Conservation (phyloP, 2,888 invertebrate species). For the Nomada lathburiana region DNA sequence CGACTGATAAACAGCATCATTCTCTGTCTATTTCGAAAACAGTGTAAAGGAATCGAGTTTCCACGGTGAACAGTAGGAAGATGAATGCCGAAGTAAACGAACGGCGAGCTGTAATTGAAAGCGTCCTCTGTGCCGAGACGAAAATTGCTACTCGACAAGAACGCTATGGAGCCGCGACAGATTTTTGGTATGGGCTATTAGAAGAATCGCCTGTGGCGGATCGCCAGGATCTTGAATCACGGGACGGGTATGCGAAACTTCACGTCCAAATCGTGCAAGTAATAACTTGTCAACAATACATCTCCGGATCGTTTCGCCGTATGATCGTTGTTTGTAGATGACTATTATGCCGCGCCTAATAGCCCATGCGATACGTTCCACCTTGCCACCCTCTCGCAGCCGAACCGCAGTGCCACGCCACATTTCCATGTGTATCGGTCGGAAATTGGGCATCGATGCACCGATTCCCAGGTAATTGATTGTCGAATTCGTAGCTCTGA, state of each 20-base stretch:
- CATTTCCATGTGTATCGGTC: slow-evolving; percentile 15
- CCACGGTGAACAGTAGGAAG: not conserved
- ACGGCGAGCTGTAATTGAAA: slow-evolving; percentile 14
- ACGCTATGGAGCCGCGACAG: slow-evolving; percentile 17
- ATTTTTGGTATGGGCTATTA: slow-evolving; percentile 52
- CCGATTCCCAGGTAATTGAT: no score
- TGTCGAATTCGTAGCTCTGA: not conserved
- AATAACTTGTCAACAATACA: slow-evolving; percentile 66
- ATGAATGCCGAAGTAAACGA: slow-evolving; percentile 9
- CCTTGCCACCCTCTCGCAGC: slow-evolving; percentile 36
- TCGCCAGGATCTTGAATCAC: slow-evolving; percentile 55
- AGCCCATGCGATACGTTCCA: slow-evolving; percentile 57
- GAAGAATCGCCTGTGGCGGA: slow-evolving; percentile 47
- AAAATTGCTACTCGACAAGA: slow-evolving; percentile 26
- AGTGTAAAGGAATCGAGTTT: not conserved
- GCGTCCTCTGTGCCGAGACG: slow-evolving; percentile 21
- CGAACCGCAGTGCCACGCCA: slow-evolving; percentile 21
- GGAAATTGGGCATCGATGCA: not conserved
- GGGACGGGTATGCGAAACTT: slow-evolving; percentile 48
- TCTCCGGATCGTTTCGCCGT: slow-evolving; percentile 41
- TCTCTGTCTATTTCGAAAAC: no score
- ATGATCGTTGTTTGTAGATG: slow-evolving; percentile 41
- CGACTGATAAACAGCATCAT: no score
- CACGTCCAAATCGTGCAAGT: slow-evolving; percentile 62
- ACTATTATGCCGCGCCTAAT: slow-evolving; percentile 37